Evolutionary conservation across 2,113 vertebrate species (phyloP), one percentile per base, ranked within the genome.

Genomic region (Epinephelus fuscoguttatus): DNA sequence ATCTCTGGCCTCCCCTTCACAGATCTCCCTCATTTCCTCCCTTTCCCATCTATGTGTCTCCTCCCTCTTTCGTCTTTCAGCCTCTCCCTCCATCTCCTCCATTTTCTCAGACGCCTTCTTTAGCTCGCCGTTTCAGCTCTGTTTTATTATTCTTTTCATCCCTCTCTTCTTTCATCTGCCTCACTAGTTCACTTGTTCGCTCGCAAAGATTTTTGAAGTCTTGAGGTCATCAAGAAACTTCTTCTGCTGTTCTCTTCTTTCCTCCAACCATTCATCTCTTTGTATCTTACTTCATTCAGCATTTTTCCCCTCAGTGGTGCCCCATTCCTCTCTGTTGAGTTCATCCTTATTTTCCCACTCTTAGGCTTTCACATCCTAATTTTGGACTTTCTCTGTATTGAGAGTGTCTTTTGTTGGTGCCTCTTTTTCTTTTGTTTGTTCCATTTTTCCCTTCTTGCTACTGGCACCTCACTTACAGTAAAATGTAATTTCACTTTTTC

Each of bases 81-180:
- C 42, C 53, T 84, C 66, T 85, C 66, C 56, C 62, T 81, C 76
- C 72, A 70, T 88, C 76, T 68, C 63, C 21, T 73, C 74, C 15
- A 45, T 82, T 91, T 72, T 62, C 83, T 80, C 80, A 59, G 66
- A 77, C 1, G 77, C 57, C 84, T 83, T 87, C 75, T 77, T 88
- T 66, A 80, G 82, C 69, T 77, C 23, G 9, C 27, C 4, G 61
- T 84, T 90, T 84, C 80, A 81, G 75, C 84, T 56, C 82, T 78
- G 59, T 78, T 89, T 82, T 84, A 82, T 90, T 77, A 89, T 89
- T 92, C 88, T 91, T 91, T 92, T 92, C 81, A 90, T 94, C 74
- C 82, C 40, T 81, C 66, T 64, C 70, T 82, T 67, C 89, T 94
- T 91, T 93, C 87, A 90, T 94, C 90, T 89, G 57, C 53, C 60